Percentiles rank a stretch among this genome's conserved stretches.
phyloP scores from a whole-genome alignment of 2,113 vertebrate genomes.

The Aramus guarauna region DNA sequence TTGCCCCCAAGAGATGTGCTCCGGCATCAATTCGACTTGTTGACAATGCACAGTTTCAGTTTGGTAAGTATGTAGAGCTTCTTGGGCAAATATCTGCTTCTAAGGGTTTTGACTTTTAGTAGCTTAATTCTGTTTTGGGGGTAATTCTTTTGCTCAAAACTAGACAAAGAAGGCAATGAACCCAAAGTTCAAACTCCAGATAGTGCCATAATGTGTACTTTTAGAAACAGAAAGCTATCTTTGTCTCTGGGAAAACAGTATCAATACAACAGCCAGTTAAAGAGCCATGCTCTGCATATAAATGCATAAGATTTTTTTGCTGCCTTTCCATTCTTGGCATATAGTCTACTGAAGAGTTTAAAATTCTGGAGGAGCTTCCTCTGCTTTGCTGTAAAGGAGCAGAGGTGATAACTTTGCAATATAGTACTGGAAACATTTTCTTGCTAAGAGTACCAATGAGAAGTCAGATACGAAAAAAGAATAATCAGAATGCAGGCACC shows the following conservation, averaged over 20 bases:
- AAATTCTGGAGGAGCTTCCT: not conserved
- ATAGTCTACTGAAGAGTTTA: not conserved
- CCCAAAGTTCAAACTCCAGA: not conserved
- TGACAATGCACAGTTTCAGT: conserved; percentile 96
- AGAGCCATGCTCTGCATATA: not conserved
- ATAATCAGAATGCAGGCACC: not conserved
- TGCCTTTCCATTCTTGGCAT: not conserved
- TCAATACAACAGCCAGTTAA: not conserved
- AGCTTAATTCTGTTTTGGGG: not conserved
- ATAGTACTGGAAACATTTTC: not conserved
- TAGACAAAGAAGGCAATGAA: not conserved
- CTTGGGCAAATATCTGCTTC: not conserved
- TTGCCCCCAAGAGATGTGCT: conserved; percentile 87
- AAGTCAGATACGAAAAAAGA: not conserved
- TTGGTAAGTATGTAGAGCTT: conserved; percentile 82
- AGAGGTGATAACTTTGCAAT: not conserved
- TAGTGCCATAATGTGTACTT: not conserved
- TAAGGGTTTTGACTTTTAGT: not conserved
- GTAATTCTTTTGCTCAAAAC: not conserved
- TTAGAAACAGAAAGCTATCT: not conserved
- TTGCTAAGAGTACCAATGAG: not conserved
- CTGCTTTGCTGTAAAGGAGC: not conserved
- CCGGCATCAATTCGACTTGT: conserved; percentile 97
- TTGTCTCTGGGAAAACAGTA: not conserved
- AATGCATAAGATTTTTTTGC: not conserved